These are phyloP conservation scores for Cheilosia pagana DNA, from an alignment of 2,888 invertebrate species.

Conservation along the genomic window DNA sequence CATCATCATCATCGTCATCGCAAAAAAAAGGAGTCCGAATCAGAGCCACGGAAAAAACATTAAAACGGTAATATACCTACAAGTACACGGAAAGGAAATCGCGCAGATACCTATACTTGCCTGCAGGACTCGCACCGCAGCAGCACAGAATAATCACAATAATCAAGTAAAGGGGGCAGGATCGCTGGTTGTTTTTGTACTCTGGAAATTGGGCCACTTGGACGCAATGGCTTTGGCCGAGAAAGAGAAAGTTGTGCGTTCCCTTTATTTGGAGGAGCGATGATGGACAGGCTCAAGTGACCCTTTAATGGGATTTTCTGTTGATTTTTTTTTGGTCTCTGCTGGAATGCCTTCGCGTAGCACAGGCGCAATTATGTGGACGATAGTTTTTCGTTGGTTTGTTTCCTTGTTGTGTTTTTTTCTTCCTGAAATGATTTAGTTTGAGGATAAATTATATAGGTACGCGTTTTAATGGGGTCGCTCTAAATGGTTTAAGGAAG, in stretches of 20 bases:
- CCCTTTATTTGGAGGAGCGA: conserved; percentile 46
- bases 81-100: conserved; percentile 46
- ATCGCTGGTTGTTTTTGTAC: conserved; percentile 6
- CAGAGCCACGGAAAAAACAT: conserved; percentile 49
- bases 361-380: conserved; percentile 63
- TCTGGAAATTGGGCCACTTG: conserved; percentile 70
- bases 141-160: conserved; percentile 58
- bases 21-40: conserved; percentile 24
- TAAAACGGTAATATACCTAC: conserved; percentile 45
- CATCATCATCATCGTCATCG: too few relatives aligned
- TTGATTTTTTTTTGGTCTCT: conserved; percentile 2
- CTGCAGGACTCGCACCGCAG: conserved; percentile 52
- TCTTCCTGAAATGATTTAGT: conserved; percentile 64
- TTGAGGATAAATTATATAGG: conserved; percentile 56
- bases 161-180: conserved; percentile 50
- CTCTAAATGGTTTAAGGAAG: conserved; percentile 12
- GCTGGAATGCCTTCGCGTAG: conserved; percentile 52
- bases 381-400: conserved; percentile 35
- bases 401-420: conserved; percentile 19
- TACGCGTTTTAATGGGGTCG: conserved; percentile 62
- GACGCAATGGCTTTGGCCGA: conserved; percentile 64
- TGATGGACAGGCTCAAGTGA: conserved; percentile 70
- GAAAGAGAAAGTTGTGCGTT: conserved; percentile 71
- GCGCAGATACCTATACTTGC: conserved; percentile 16
- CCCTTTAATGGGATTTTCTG: conserved; percentile 62